Conservation (phyloP, 2,113 vertebrate genomes). For the Guaruba guarouba region DNA sequence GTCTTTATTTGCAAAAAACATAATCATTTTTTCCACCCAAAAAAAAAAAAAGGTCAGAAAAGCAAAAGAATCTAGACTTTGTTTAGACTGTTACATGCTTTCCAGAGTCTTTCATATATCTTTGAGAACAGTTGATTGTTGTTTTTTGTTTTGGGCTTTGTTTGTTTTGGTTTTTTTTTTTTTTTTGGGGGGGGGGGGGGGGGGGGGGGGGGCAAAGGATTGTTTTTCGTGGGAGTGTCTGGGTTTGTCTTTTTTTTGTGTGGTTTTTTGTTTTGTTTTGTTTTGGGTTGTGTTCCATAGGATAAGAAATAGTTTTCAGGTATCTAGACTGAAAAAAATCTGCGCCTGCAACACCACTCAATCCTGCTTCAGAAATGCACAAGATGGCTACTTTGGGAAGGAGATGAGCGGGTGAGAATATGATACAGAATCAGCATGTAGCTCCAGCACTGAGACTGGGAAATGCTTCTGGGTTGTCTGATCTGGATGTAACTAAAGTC, state of each 20-base stretch:
- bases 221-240: no score
- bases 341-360: rapidly evolving
- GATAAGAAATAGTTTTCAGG: neutral
- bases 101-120: neutral
- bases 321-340: neutral
- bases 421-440: neutral
- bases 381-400: neutral
- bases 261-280: neutral
- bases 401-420: neutral
- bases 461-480: neutral
- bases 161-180: neutral
- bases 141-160: neutral
- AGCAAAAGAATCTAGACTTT: neutral
- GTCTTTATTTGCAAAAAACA: neutral
- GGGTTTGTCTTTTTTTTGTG: neutral
- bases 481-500: neutral
- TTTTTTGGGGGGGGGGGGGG: neutral
- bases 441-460: neutral
- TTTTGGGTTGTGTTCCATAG: neutral
- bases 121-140: neutral
- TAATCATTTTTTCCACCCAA: neutral
- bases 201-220: neutral
- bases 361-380: neutral
- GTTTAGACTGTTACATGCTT: neutral
- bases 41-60: neutral